Evolutionary conservation across 2,888 invertebrate species (phyloP), one percentile per base, ranked within the genome.

Genomic region (Perizoma affinitatum): DNA sequence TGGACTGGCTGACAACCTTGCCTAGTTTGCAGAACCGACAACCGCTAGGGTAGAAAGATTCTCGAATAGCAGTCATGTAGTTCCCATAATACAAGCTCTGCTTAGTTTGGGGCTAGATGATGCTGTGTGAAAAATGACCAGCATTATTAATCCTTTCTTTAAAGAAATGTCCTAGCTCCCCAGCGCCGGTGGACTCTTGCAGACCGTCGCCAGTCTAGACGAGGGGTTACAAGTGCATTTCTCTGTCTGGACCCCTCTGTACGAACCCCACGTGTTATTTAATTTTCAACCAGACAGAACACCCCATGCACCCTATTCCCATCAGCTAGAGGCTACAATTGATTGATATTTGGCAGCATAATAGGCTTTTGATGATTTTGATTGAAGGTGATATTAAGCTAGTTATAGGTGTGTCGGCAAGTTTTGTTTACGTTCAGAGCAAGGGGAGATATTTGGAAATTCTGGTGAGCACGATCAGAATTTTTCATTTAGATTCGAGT

Each of bases 161-260:
- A 80, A 68, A 54, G 42, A 44, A 58, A 65, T 68, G 75, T 72
- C 74, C 70, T 55, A 82, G 75, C 81, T 86, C 76, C 72, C 55
- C 69, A 79, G 72, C 73, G 52, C 61, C 61, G 54, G 78, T 69
- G 74, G 80, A 69, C 72, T 55, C 66, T 68, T 71, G 68, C 83
- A 86, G 86, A 82, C 88, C 69, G 83, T 74, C 83, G 82, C 76
- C 76, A 83, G 91, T 91, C 91, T 91, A 91, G 91, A 91, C 91
- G 82, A 76, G 89, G 90, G 91, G 90, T 85, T 82, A 82, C 78
- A 78, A 90, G 88, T 90, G 90, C 90, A 90, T 89, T 90, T 90
- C 86, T 89, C 87, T 88, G 90, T 90, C 90, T 89, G 88, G 84
- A 86, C 84, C 87, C 88, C 7, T 87, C 85, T 82, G 69, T 70